A percentile compares a stretch with the other conserved stretches of the same genome.
phyloP scores from a whole-genome alignment of 2,888 invertebrate genomes.

The Sarcophaga rosellei region DNA sequence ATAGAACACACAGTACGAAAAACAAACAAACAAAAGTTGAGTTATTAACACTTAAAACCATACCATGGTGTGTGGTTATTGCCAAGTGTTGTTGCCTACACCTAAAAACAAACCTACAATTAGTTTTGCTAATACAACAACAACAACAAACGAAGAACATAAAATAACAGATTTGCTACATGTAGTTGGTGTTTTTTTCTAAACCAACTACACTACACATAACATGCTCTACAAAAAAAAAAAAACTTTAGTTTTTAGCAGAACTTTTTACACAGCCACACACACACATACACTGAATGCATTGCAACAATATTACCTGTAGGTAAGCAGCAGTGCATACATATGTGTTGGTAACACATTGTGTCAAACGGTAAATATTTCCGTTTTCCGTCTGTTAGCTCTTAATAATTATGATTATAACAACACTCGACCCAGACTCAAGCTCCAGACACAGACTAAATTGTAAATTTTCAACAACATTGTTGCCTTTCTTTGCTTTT shows the following conservation, averaged over 20 bases:
- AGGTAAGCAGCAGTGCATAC: not conserved
- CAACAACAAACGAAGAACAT: slow-evolving; percentile 27
- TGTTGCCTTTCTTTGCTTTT: slow-evolving; percentile 29
- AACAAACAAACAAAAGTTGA: slow-evolving; percentile 55
- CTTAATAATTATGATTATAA: slow-evolving; percentile 67
- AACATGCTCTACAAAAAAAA: slow-evolving; percentile 36
- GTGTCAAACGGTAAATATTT: slow-evolving; percentile 44
- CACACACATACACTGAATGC: not conserved
- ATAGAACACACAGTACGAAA: not conserved
- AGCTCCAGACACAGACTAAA: not conserved
- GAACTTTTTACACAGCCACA: slow-evolving; percentile 37
- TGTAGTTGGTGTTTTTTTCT: not conserved
- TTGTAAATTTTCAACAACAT: slow-evolving; percentile 43
- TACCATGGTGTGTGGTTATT: slow-evolving; percentile 45
- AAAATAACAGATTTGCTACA: slow-evolving; percentile 60
- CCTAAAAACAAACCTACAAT: slow-evolving; percentile 26
- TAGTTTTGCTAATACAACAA: slow-evolving; percentile 18
- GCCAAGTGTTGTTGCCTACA: slow-evolving; percentile 13
- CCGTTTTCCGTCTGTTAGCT: slow-evolving; percentile 64
- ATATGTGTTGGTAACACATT: not conserved
- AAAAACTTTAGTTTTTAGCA: slow-evolving; percentile 24
- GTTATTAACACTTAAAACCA: slow-evolving; percentile 68
- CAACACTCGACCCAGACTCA: slow-evolving; percentile 44
- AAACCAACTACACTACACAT: slow-evolving; percentile 24
- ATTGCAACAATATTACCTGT: slow-evolving; percentile 51